Evolutionary conservation across 2,888 invertebrate species (phyloP), one percentile per base, ranked within the genome.

Genomic region (Venustoraphidia nigricollis): DNA sequence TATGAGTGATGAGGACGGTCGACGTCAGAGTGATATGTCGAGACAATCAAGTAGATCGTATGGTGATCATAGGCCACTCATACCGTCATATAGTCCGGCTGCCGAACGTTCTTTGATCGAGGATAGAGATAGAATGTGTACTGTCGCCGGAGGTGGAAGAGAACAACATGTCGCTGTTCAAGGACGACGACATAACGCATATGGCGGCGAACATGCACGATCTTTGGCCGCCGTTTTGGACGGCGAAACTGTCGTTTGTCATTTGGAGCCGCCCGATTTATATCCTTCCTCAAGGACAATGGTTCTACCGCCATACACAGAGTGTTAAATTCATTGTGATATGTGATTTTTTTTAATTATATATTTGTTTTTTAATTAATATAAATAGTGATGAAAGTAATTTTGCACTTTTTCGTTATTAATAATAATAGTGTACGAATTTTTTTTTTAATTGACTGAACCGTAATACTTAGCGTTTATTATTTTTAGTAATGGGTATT

Each of bases 211-310:
- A 57, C 72, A 75, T 50, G 75, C 75, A 65, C 66, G 77, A 53
- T 76, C 77, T 9, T 56, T 78, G 53, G 83, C 89, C 34, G 89
- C 89, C 10, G 89, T 89, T 52, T 70, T 89, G 47, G 86, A 89
- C 62, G 88, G 89, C 42, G 83, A 85, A 59, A 88, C 88, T 51
- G 89, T 90, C 50, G 85, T 89, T 50, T 89, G 89, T 66, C 88
- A 88, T 62, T 66, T 89, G 58, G 87, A 89, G 64, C 88, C 87
- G 38, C 80, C 77, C 35, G 70, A 67, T 52, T 62, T 65, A 57
- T 66, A 64, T 56, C 60, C 62, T 58, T 67, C 70, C 52, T 68
- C 72, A 49, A 68, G 73, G 57, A 71, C 72, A 57, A 67, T 73
- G 57, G 72, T 72, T 53, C 70, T 74, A 53, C 75, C 75, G 53